Percentiles rank a stretch among this genome's conserved stretches.
phyloP scores from a whole-genome alignment of 1,140 invertebrate species.

The Drosophila azteca region DNA sequence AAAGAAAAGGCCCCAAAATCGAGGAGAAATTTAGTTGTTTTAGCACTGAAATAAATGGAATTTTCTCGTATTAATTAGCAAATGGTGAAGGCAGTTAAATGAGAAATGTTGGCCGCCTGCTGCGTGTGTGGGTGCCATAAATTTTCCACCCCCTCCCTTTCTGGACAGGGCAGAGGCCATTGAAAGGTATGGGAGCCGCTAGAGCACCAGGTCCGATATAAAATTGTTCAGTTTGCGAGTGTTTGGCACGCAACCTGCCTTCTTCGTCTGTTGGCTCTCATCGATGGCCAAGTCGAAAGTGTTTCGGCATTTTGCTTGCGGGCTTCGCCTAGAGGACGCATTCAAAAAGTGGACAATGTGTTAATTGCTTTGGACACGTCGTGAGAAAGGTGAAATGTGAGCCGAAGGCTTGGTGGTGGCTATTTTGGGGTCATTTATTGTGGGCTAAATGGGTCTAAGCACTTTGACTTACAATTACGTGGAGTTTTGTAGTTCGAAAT shows the following conservation, averaged over 20 bases:
- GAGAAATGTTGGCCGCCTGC: slow-evolving; percentile 68
- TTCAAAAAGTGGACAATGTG: slow-evolving; percentile 78
- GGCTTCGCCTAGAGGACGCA: slow-evolving; percentile 4
- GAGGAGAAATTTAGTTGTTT: slow-evolving; percentile 73
- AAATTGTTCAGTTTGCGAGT: slow-evolving; percentile 69
- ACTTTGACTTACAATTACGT: too few relatives aligned
- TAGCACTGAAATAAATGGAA: slow-evolving; percentile 70
- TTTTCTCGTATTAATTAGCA: slow-evolving; percentile 78
- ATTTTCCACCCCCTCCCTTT: slow-evolving; percentile 28
- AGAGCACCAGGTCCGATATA: slow-evolving; percentile 33
- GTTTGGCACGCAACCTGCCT: slow-evolving; percentile 63
- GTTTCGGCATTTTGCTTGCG: slow-evolving; percentile 60
- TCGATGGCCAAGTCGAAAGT: slow-evolving; percentile 63
- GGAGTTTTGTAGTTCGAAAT: too few relatives aligned
- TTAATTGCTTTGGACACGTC: slow-evolving; percentile 75
- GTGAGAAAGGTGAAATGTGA: slow-evolving; percentile 18
- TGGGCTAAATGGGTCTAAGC: slow-evolving; percentile 8
- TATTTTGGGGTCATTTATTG: neutral
- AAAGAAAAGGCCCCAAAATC: neutral
- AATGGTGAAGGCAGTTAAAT: slow-evolving; percentile 79
- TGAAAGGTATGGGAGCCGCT: slow-evolving; percentile 43
- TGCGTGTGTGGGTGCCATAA: slow-evolving; percentile 71
- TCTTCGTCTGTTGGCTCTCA: slow-evolving; percentile 3
- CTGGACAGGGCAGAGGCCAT: slow-evolving; percentile 25
- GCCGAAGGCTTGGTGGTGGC: neutral